Percentiles rank a stretch among this genome's conserved stretches.
Evolutionary conservation across 2,797 vertebrate genomes (phyloP).

Genomic region (Coendou prehensilis): DNA sequence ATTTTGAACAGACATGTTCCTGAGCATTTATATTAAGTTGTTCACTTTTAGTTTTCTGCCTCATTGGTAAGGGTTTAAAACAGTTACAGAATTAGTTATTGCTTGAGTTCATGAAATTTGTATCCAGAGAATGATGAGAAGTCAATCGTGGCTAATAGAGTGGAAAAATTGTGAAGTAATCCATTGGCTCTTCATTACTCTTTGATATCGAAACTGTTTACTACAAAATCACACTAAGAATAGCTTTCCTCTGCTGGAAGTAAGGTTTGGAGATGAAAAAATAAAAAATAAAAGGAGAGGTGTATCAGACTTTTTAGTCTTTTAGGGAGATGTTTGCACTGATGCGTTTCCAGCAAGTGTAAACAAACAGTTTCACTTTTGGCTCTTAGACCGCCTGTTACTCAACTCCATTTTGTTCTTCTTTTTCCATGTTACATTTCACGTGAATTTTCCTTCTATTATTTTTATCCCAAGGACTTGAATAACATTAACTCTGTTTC

Average conservation of each 20-base stretch:
- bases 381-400: not conserved
- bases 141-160: not conserved
- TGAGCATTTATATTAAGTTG: not conserved
- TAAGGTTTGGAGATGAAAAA: constrained; percentile 22
- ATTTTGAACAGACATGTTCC: not conserved
- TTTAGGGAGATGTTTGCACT: not conserved
- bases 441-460: constrained; percentile 2
- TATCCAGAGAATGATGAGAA: not conserved
- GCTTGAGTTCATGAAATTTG: not conserved
- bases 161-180: not conserved
- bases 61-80: constrained; percentile 2
- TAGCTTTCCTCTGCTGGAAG: not conserved
- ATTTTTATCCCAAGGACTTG: not conserved
- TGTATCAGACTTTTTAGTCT: not conserved
- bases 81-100: not conserved
- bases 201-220: not conserved
- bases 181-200: not conserved
- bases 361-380: not conserved
- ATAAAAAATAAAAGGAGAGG: not conserved
- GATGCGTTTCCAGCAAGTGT: not conserved
- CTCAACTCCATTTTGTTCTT: not conserved
- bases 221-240: not conserved
- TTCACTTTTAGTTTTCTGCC: not conserved
- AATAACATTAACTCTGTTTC: constrained; percentile 16
- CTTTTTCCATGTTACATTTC: constrained; percentile 6